Evolutionary conservation across 1,140 invertebrate species (phyloP).

Genomic region (Ephestia elutella): DNA sequence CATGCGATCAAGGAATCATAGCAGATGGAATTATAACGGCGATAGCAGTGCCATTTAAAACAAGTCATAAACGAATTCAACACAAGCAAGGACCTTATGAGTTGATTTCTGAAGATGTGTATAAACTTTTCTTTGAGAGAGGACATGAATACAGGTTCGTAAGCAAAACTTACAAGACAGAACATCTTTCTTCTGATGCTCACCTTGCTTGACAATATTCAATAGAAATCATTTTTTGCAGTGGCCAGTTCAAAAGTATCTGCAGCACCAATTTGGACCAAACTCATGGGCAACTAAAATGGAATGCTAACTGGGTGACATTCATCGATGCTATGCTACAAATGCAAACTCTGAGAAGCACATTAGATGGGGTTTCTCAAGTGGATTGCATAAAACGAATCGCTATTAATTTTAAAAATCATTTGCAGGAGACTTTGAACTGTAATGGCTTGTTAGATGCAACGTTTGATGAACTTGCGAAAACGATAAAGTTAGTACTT

Average conservation of each 20-base stretch:
- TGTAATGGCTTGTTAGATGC: not conserved
- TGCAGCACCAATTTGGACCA: conserved; percentile 5
- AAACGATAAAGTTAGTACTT: not conserved
- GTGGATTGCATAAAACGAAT: conserved; percentile 11
- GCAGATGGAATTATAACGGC: conserved; percentile 7
- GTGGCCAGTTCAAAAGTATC: conserved; percentile 19
- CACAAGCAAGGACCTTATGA: not conserved
- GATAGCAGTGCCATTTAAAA: not conserved
- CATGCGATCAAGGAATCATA: conserved; percentile 6
- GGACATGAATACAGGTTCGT: conserved; percentile 12
- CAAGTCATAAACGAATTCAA: not conserved
- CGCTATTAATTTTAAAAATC: conserved; percentile 10
- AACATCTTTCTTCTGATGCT: no score
- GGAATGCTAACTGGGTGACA: conserved; percentile 21
- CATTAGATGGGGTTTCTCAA: conserved; percentile 6
- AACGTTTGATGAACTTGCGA: not conserved
- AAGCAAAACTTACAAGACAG: no score
- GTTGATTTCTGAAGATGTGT: conserved; percentile 3
- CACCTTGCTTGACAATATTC: no score
- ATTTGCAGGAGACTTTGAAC: not conserved
- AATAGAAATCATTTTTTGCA: no score
- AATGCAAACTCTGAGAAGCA: conserved; percentile 9
- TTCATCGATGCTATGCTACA: conserved; percentile 23
- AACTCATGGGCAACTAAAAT: conserved; percentile 12
- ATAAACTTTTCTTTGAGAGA: conserved; percentile 10